Percentiles rank a stretch among this genome's conserved stretches.
Evolutionary conservation across 1,140 invertebrate species (phyloP).

Genomic region (Lanistes nyassanus): DNA sequence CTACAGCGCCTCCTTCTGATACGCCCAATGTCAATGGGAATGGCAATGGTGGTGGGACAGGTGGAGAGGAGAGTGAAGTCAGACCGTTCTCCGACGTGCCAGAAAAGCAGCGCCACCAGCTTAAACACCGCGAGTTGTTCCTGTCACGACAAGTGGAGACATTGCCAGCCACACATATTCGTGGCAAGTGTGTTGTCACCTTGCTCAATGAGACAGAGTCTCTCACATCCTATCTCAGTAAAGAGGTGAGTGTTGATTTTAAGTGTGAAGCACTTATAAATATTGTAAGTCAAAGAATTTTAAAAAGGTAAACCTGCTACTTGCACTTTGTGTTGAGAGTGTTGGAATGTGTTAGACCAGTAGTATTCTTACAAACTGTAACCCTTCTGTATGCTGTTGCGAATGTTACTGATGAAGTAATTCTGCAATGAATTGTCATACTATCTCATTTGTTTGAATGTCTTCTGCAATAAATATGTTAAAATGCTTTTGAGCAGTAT

Average conservation of each 20-base stretch:
- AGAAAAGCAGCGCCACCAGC: constrained; percentile 80
- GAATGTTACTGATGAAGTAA: no score
- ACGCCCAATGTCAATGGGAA: constrained; percentile 23
- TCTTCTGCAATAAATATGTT: no score
- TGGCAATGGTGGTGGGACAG: constrained; percentile 27
- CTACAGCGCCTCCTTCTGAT: background rate
- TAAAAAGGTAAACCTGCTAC: no score
- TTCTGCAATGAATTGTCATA: no score
- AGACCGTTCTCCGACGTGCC: constrained; percentile 64
- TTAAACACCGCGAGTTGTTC: constrained; percentile 98
- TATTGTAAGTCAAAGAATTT: no score
- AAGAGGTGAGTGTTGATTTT: constrained; percentile 77
- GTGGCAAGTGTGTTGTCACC: constrained; percentile 98
- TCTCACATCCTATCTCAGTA: constrained; percentile 92
- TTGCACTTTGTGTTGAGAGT: no score
- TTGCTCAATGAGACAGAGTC: constrained; percentile 98
- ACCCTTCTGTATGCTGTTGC: no score
- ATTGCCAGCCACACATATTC: constrained; percentile 96
- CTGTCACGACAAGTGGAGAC: constrained; percentile 98
- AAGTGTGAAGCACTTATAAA: no score
- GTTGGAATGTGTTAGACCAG: no score
- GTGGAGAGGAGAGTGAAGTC: constrained; percentile 68
- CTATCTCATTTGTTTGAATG: no score
- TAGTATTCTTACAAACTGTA: no score
- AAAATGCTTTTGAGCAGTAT: no score